Base-by-base conservation (phyloP, 2,888 invertebrate species). In the Mesorhabditis sp. region DNA sequence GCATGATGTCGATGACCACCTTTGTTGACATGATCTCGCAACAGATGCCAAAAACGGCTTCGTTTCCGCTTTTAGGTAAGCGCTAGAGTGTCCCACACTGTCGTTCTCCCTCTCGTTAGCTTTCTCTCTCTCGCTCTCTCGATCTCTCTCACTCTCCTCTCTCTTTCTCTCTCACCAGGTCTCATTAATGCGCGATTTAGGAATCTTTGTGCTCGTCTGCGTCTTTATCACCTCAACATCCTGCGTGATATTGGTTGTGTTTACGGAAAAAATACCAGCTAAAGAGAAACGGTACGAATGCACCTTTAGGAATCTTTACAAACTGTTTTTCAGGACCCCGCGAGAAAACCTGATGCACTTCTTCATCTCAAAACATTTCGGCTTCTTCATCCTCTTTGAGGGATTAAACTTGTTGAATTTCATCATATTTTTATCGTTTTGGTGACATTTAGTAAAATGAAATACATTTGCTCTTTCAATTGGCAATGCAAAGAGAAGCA, bases 1-100 rank as follows among this genome's bases (percentile, higher is more conserved):
- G 58, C 58, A 50, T 50, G 58, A 50, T 50, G 58, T 50, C 58
- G n/a, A 50, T 50, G 58, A 50, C 58, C 7, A 50, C 58, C n/a
- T 50, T 50, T n/a, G n/a, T 50, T n/a, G 10, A 50, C 7, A 50
- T 50, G 58, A n/a, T 50, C n/a, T 50, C 58, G 10, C 10, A 50
- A n/a, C 58, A 50, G 58, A 50, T 50, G 58, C 58, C 58, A n/a
- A 50, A 50, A 50, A 50, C 58, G 58, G n/a, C 7, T 13, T 13
- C 7, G 58, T 50, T 50, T 50, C 58, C 58, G n/a, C n/a, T 50
- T 10, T 50, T 50, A 50, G 58, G 58, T 50, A 50, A 2, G n/a
- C 2, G 28, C 28, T 28, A 28, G 28, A 28, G 28, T 28, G 28
- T 28, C 28, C 28, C 28, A 28, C 28, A 28, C 28, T 28, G 2